Conservation (phyloP, 2,113 vertebrate genomes). For the Pollachius pollachius region DNA sequence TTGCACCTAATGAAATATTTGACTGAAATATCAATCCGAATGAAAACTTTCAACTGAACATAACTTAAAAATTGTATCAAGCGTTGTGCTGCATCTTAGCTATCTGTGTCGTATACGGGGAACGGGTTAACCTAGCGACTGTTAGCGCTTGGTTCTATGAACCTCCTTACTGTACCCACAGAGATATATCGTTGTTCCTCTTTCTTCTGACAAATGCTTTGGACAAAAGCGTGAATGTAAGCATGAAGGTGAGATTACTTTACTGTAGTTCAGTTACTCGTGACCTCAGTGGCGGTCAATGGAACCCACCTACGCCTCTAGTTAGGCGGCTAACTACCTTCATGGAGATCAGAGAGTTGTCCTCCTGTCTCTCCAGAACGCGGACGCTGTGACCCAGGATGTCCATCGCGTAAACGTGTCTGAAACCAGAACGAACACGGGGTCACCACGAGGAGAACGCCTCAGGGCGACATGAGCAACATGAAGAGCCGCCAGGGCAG, state of each 20-base stretch:
- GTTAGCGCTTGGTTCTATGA: no score
- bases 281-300: no score
- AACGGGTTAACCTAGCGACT: no score
- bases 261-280: no score
- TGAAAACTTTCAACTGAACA: neutral
- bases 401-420: constrained; percentile 85
- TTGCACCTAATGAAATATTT: neutral
- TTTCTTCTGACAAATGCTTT: no score
- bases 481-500: neutral
- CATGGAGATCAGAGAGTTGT: constrained; percentile 73
- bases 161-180: no score
- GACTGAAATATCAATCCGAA: neutral
- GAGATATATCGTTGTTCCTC: no score
- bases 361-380: constrained; percentile 78
- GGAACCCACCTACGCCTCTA: no score
- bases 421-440: constrained; percentile 41
- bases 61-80: neutral
- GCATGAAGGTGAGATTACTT: no score
- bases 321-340: constrained; percentile 76
- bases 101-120: no score
- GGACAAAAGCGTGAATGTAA: no score
- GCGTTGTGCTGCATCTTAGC: no score
- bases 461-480: fast-evolving
- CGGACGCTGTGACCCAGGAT: constrained; percentile 64
- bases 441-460: neutral